Conservation (phyloP, 2,888 invertebrate species). For the Tetramorium bicarinatum region DNA sequence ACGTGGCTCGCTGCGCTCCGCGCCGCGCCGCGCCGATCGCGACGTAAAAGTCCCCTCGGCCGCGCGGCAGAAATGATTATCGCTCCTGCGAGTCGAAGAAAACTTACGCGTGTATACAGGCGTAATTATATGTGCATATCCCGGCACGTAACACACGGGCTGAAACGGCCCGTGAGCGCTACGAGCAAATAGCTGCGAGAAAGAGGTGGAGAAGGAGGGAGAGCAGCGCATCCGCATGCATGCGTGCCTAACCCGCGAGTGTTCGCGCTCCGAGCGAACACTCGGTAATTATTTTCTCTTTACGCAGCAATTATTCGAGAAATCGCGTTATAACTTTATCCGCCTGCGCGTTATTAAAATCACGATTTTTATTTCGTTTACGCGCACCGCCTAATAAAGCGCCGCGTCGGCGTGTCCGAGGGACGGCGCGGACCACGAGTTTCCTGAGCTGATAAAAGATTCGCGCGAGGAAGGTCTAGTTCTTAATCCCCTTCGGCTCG, state of each 20-base stretch:
- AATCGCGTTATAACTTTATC: constrained; percentile 40
- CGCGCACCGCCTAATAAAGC: too few relatives aligned
- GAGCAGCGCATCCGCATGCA: constrained; percentile 36
- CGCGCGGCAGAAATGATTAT: constrained; percentile 68
- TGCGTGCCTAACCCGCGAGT: constrained; percentile 44
- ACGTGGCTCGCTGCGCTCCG: constrained; percentile 55
- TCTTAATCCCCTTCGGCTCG: not conserved
- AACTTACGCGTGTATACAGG: constrained; percentile 66
- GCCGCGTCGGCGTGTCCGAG: not conserved
- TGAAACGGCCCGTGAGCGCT: constrained; percentile 52
- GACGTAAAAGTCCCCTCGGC: constrained; percentile 33
- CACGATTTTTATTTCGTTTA: not conserved
- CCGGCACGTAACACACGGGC: constrained; percentile 47
- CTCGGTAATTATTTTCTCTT: constrained; percentile 44
- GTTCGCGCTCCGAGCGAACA: constrained; percentile 15
- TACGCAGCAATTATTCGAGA: constrained; percentile 41
- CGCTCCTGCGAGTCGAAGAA: constrained; percentile 65
- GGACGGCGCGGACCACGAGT: not conserved
- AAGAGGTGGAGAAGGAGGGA: constrained; percentile 11
- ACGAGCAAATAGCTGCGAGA: constrained; percentile 55
- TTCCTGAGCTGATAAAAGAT: constrained; percentile 3
- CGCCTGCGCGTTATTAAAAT: constrained; percentile 23
- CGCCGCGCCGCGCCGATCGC: constrained; percentile 15
- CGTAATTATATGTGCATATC: constrained; percentile 70
- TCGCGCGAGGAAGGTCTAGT: not conserved